Conservation (phyloP, 2,797 vertebrate genomes). For the Oryzias dopingdopingensis region DNA sequence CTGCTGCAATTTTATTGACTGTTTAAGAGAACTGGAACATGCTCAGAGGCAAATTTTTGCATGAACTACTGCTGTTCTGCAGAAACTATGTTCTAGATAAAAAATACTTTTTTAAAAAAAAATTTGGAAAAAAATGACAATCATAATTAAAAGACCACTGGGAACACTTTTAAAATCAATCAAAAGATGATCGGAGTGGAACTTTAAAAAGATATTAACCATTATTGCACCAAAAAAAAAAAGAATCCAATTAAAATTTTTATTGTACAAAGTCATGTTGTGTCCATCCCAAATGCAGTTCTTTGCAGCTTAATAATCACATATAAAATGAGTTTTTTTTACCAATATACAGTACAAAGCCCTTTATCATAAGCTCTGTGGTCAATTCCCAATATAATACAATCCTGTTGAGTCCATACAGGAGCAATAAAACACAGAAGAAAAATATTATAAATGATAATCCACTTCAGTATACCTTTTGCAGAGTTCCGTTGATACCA, state of each 20-base stretch:
- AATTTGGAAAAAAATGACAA: too few species aligned
- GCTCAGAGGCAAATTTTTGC: too few species aligned
- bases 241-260: constrained; percentile 45
- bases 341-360: constrained; percentile 77
- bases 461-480: constrained; percentile 22
- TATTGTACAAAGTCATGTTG: constrained; percentile 82
- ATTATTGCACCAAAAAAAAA: background rate
- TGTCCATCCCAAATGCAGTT: constrained; percentile 64
- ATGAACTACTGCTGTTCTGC: too few species aligned
- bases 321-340: constrained; percentile 73
- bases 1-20: too few species aligned
- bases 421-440: constrained; percentile 30
- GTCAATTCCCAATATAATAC: constrained; percentile 28
- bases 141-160: too few species aligned
- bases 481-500: constrained; percentile 12
- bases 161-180: constrained; percentile 9
- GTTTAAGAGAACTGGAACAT: too few species aligned
- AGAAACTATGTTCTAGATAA: too few species aligned
- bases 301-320: constrained; percentile 60
- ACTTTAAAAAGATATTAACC: background rate
- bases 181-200: background rate
- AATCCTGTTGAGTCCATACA: constrained; percentile 24
- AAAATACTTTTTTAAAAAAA: too few species aligned
- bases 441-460: constrained; percentile 15
- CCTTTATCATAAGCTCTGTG: constrained; percentile 69